phyloP scores from a whole-genome alignment of 2,113 vertebrate species.

The Callocephalon fimbriatum region DNA sequence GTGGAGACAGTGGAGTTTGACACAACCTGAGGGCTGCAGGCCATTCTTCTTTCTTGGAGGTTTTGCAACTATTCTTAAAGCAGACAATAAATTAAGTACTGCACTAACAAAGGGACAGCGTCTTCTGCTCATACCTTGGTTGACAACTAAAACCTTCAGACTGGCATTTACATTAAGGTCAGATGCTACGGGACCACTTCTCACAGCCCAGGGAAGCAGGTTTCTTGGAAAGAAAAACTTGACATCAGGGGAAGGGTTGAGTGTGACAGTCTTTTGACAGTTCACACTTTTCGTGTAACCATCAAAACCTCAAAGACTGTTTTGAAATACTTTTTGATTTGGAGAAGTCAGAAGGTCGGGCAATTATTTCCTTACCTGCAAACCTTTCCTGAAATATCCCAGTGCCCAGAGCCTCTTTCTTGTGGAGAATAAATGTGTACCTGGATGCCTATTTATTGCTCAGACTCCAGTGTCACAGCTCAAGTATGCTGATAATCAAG shows the following conservation, averaged over 20 bases:
- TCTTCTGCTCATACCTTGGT: not conserved
- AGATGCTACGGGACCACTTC: not conserved
- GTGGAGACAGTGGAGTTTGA: not conserved
- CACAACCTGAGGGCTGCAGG: not conserved
- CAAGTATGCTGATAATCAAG: not conserved
- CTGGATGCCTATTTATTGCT: not conserved
- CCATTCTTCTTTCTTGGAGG: not conserved
- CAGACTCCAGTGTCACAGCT: not conserved
- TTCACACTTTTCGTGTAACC: not conserved
- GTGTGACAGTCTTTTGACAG: not conserved
- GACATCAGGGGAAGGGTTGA: not conserved
- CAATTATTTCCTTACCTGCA: not conserved
- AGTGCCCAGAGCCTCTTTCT: not conserved
- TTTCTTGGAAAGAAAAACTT: not conserved
- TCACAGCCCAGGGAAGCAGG: not conserved
- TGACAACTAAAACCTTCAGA: rapidly evolving
- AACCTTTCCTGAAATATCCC: not conserved
- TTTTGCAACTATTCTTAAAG: not conserved
- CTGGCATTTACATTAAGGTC: rapidly evolving
- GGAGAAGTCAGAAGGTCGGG: not conserved
- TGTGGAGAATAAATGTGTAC: not conserved
- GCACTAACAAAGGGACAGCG: not conserved
- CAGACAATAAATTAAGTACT: not conserved
- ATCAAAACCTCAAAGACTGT: not conserved
- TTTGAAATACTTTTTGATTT: not conserved